A percentile compares a stretch with the other conserved stretches of the same genome.
phyloP scores from a whole-genome alignment of 92 coral and sea anemone genomes.

The Actinernus sp. region DNA sequence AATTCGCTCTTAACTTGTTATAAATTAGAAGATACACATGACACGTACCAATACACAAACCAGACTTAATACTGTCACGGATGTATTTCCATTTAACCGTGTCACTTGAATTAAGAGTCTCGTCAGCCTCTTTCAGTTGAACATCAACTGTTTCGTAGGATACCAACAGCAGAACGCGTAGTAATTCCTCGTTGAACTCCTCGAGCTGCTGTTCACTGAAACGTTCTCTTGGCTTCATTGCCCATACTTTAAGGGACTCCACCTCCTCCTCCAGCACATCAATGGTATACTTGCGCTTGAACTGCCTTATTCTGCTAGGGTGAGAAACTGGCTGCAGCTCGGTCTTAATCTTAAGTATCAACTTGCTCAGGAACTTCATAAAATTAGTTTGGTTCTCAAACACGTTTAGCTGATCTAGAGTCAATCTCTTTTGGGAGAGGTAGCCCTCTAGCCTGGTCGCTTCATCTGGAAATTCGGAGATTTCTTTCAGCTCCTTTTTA shows the following conservation, averaged over 20 bases:
- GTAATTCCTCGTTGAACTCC: conserved; percentile 80
- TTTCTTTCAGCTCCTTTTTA: neutral
- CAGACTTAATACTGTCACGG: conserved; percentile 46
- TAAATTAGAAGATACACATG: too few relatives aligned
- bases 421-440: conserved; percentile 16
- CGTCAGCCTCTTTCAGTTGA: conserved; percentile 32
- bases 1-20: too few relatives aligned
- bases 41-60: conserved; percentile 46
- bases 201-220: conserved; percentile 87
- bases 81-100: conserved; percentile 7
- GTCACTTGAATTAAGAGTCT: too few relatives aligned
- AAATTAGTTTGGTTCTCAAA: conserved; percentile 82
- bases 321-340: too few relatives aligned
- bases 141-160: conserved; percentile 34
- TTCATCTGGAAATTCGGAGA: conserved; percentile 18
- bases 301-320: too few relatives aligned
- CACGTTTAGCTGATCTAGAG: conserved; percentile 64
- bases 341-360: conserved; percentile 1
- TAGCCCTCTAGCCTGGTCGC: neutral
- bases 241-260: conserved; percentile 27
- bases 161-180: conserved; percentile 54
- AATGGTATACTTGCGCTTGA: too few relatives aligned
- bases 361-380: conserved; percentile 60
- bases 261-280: conserved; percentile 12
- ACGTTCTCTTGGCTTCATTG: conserved; percentile 60